phyloP scores from a whole-genome alignment of 2,113 vertebrate species.

The Acinonyx jubatus region DNA sequence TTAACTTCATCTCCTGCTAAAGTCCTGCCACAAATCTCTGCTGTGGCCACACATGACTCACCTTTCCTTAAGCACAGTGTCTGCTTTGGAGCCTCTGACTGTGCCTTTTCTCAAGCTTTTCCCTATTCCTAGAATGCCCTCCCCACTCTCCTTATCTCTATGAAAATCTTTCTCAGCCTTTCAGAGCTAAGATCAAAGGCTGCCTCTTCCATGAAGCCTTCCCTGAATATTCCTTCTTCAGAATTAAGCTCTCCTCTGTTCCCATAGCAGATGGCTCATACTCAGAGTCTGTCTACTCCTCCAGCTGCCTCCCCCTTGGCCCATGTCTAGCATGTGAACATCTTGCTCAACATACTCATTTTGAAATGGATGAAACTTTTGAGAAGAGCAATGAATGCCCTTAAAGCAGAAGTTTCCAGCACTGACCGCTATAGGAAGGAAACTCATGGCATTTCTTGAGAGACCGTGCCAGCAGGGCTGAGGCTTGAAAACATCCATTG shows the following conservation, averaged over 20 bases:
- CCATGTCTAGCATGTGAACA: neutral
- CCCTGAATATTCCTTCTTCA: neutral
- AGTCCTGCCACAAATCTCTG: neutral
- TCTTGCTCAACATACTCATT: neutral
- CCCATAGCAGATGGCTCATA: neutral
- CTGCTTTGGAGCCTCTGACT: neutral
- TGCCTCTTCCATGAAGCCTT: constrained; percentile 1
- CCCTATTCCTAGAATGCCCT: neutral
- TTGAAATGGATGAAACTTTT: neutral
- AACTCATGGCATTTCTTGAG: neutral
- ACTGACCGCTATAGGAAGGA: neutral
- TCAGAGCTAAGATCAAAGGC: neutral
- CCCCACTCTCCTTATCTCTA: neutral
- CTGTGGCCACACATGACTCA: neutral
- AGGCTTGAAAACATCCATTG: neutral
- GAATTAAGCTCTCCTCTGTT: neutral
- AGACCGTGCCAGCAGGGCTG: neutral
- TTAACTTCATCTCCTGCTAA: neutral
- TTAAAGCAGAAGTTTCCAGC: neutral
- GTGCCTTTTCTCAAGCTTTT: neutral
- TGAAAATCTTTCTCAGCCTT: neutral
- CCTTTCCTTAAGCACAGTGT: neutral
- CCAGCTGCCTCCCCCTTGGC: neutral
- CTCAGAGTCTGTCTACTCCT: neutral
- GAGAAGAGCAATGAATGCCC: neutral